These are phyloP conservation scores for Lasioglossum vierecki DNA, from an alignment of 2,888 invertebrate genomes.

Conservation along the genomic window DNA sequence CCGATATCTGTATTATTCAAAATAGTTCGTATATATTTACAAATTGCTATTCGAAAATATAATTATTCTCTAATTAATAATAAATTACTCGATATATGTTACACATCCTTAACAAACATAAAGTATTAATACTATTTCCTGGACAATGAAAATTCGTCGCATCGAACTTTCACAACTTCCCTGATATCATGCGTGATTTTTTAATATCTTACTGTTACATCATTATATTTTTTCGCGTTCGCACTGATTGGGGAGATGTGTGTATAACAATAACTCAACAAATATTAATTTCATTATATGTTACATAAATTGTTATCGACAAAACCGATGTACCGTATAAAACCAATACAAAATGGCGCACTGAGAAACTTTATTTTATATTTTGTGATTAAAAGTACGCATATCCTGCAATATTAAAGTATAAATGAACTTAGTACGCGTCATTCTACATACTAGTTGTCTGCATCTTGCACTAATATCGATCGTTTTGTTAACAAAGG, in stretches of 20 bases:
- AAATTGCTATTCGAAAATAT: conserved; percentile 20
- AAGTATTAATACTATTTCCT: conserved; percentile 66
- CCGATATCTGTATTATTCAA: conserved; percentile 19
- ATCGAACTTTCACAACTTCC: conserved; percentile 47
- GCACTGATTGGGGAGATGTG: background rate
- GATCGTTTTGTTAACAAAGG: background rate
- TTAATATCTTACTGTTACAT: background rate
- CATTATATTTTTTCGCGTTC: conserved; percentile 8
- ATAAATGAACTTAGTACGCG: background rate
- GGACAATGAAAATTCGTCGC: conserved; percentile 46
- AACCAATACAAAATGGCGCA: background rate
- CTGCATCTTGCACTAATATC: background rate
- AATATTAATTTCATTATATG: background rate
- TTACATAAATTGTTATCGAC: background rate
- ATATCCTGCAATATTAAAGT: background rate
- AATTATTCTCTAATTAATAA: conserved; percentile 42
- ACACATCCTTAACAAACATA: conserved; percentile 45
- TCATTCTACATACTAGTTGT: background rate
- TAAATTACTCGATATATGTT: conserved; percentile 61
- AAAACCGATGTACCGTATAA: background rate
- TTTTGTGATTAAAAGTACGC: background rate
- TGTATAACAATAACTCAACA: background rate
- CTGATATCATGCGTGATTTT: conserved; percentile 34
- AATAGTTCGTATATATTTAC: conserved; percentile 36
- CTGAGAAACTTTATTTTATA: background rate